Evolutionary conservation across 2,888 invertebrate species (phyloP), one percentile per base, ranked within the genome.

Genomic region (Ormyrus nitidulus): DNA sequence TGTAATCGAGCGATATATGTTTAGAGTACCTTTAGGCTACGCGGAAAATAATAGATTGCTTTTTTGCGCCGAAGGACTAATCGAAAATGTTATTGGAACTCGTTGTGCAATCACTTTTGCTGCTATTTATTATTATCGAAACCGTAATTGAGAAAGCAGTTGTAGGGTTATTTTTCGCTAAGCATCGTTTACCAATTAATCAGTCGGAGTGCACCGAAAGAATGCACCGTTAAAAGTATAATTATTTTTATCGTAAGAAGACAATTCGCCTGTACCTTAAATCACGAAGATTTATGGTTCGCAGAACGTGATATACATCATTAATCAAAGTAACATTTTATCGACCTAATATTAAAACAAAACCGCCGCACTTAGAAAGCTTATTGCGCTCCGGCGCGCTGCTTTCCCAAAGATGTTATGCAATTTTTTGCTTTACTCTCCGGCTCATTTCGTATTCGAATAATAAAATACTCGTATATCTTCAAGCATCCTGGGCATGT

Each of bases 21-120:
- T 58, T 64, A 64, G 5, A 34, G 61, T 49, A 61, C 11, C 75
- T 61, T 61, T 48, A 8, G 71, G 75, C 65, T 13, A 73, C 54
- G 13, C 9, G 62, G 74, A 65, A 71, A 71, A 62, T 75, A 80
- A 80, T 80, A 61, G 54, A 80, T 61, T 51, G 58, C 53, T 13
- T 75, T 79, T 79, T 75, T 74, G 48, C 74, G 59, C 10, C 72
- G 69, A n/a, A 71, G 13, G 10, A 19, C 72, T 56, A 71, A 80
- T 76, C 54, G 62, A 71, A 75, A 71, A 66, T 13, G 13, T 46
- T 56, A 56, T 61, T 66, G 48, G 19, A 71, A 72, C 8, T 48
- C 66, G 58, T 68, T 64, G 61, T 9, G 13, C 61, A 59, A 46
- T 46, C 49, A 64, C 44, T 68, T 58, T 44, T 19, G n/a, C 1